Base-by-base conservation (phyloP, 2,888 invertebrate species). In the Dermolepida albohirtum region DNA sequence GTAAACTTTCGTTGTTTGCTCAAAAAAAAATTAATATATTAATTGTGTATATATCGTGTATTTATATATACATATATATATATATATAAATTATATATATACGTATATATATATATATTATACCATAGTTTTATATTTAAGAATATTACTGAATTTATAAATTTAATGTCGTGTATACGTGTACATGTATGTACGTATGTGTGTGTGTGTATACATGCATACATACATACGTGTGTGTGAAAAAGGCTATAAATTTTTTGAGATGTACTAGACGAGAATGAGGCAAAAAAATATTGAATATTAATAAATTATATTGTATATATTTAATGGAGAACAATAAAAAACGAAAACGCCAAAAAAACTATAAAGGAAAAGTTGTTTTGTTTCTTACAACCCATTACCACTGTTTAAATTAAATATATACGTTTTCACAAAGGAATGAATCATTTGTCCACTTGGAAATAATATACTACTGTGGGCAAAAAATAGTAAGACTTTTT, bases 1-100 rank as follows among this genome's bases (percentile, higher is more conserved):
- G 59, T 66, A 29, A 57, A 66, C 50, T 59, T 64, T 66, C 50
- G 59, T 66, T 66, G 59, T 66, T 66, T 66, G 66, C 66, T 66
- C 66, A 66, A 66, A 66, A 54, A 41, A n/a, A 43, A 43, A 17
- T 14, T 11, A 22, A 49, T 11, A 49, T 17, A 16, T 17, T 39
- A 57, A 34, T 34, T 34, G 34, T 34, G 40, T 44, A 29, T 59
- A 59, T 43, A 39, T 16, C 17, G 27, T 54, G 12, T 44, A 44
- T 43, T 44, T 14, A 29, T n/a, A n/a, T n/a, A n/a, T n/a, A n/a
- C n/a, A n/a, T n/a, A n/a, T n/a, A n/a, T n/a, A n/a, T n/a, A n/a
- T n/a, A n/a, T n/a, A n/a, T n/a, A n/a, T n/a, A n/a, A n/a, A n/a
- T n/a, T n/a, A n/a, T n/a, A n/a, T n/a, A n/a, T n/a, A n/a, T n/a